Percentiles rank a stretch among this genome's conserved stretches.
These are phyloP conservation scores for Boloria euphrosyne DNA, from an alignment of 2,888 invertebrate species.

Conservation along the genomic window DNA sequence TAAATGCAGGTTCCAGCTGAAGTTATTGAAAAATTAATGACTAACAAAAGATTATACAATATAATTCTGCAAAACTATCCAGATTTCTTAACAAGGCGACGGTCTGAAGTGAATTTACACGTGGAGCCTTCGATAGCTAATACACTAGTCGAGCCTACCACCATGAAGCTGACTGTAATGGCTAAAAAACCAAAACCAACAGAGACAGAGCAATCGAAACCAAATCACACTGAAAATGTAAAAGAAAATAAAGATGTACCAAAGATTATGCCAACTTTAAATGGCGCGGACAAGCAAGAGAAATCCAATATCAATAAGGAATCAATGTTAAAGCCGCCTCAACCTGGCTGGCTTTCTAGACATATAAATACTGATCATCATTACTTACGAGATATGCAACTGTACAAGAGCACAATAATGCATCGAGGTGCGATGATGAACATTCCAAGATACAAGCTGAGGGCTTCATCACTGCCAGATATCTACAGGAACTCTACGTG, in stretches of 20 bases:
- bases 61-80: constrained; percentile 88
- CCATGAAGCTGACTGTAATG: constrained; percentile 43
- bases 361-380: constrained; percentile 84
- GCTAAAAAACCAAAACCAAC: constrained; percentile 43
- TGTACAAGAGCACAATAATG: constrained; percentile 91
- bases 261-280: constrained; percentile 13
- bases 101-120: constrained; percentile 82
- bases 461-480: constrained; percentile 94
- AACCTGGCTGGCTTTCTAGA: constrained; percentile 60
- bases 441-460: constrained; percentile 88
- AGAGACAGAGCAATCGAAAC: constrained; percentile 29
- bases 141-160: constrained; percentile 42
- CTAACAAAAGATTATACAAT: constrained; percentile 85
- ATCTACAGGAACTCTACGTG: constrained; percentile 93
- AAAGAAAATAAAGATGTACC: constrained; percentile 27
- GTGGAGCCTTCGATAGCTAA: constrained; percentile 46
- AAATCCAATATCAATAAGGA: constrained; percentile 35
- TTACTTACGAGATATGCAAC: constrained; percentile 85
- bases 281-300: constrained; percentile 29
- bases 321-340: constrained; percentile 33
- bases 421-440: constrained; percentile 93
- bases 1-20: constrained; percentile 85
- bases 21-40: constrained; percentile 85
- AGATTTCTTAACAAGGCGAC: constrained; percentile 82
- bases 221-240: constrained; percentile 25